A percentile compares a stretch with the other conserved stretches of the same genome.
phyloP scores from a whole-genome alignment of 1,140 invertebrate genomes.

The Caenorhabditis elegans region DNA sequence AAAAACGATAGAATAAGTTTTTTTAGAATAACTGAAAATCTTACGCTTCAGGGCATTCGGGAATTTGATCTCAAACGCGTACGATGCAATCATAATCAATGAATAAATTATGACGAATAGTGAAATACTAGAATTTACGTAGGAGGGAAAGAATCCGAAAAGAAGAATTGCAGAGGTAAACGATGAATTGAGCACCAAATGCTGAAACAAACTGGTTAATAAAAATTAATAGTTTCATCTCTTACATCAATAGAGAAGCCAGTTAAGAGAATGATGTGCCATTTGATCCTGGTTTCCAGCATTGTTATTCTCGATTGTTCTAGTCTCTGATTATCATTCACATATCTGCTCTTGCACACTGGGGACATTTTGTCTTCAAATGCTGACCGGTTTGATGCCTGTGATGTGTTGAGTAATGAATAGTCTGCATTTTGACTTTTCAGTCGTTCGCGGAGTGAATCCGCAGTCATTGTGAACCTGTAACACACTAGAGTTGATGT shows the following conservation, averaged over 20 bases:
- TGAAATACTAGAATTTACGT: not conserved
- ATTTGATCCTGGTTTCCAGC: not conserved
- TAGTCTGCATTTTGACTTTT: not conserved
- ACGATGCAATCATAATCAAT: not conserved
- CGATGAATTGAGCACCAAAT: not conserved
- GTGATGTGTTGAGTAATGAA: not conserved
- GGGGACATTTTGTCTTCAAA: conserved; percentile 15
- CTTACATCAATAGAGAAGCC: not conserved
- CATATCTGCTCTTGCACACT: not conserved
- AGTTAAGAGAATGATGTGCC: not conserved
- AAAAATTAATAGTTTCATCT: too few species aligned
- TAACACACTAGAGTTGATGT: not conserved
- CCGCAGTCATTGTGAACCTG: not conserved
- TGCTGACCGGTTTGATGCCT: not conserved
- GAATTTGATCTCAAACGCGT: not conserved
- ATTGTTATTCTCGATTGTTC: not conserved
- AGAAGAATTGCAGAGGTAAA: not conserved
- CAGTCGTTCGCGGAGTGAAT: not conserved
- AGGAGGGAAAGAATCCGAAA: not conserved
- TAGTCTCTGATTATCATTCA: not conserved
- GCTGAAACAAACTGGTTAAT: not conserved
- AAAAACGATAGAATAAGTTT: too few species aligned
- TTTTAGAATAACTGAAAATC: too few species aligned
- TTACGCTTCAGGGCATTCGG: not conserved
- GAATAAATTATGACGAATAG: not conserved